A percentile compares a stretch with the other conserved stretches of the same genome.
Conservation (phyloP, 1,140 invertebrate genomes). For the Eulimnadia texana region DNA sequence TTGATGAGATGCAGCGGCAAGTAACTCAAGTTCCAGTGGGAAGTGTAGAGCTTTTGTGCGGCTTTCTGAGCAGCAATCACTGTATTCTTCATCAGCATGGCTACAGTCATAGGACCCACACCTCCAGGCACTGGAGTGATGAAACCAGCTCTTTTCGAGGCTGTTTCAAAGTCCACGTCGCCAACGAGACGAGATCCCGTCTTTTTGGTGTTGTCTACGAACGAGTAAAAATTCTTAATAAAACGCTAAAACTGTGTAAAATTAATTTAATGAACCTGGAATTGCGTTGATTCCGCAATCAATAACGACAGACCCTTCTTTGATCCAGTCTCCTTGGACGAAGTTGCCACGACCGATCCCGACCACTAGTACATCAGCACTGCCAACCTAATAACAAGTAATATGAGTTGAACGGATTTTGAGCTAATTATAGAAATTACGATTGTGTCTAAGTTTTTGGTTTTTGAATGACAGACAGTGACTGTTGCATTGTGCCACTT, state of each 20-base stretch:
- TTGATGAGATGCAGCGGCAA: slow-evolving; percentile 40
- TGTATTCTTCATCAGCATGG: slow-evolving; percentile 94
- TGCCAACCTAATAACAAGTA: slow-evolving; percentile 32
- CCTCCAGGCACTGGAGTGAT: slow-evolving; percentile 97
- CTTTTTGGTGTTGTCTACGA: slow-evolving; percentile 64
- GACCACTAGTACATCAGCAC: slow-evolving; percentile 91
- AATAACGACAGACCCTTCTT: slow-evolving; percentile 96
- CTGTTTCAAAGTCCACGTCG: slow-evolving; percentile 81
- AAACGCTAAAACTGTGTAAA: neutral
- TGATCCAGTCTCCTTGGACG: slow-evolving; percentile 92
- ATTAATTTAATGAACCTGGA: slow-evolving; percentile 49
- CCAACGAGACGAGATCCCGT: slow-evolving; percentile 75
- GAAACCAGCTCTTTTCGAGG: slow-evolving; percentile 57
- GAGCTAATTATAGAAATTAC: slow-evolving; percentile 32
- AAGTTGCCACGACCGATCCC: slow-evolving; percentile 82
- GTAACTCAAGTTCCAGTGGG: slow-evolving; percentile 46
- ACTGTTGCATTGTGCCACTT: slow-evolving; percentile 96
- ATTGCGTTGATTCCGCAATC: slow-evolving; percentile 97
- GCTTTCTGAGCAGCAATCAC: slow-evolving; percentile 59
- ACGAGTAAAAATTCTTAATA: neutral
- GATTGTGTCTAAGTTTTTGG: slow-evolving; percentile 60
- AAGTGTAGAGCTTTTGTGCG: slow-evolving; percentile 36
- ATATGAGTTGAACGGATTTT: neutral
- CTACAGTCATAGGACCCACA: slow-evolving; percentile 96
- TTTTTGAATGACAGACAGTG: slow-evolving; percentile 91